These are phyloP conservation scores for Bothrops jararaca DNA, from an alignment of 2,113 vertebrate species.

Conservation along the genomic window DNA sequence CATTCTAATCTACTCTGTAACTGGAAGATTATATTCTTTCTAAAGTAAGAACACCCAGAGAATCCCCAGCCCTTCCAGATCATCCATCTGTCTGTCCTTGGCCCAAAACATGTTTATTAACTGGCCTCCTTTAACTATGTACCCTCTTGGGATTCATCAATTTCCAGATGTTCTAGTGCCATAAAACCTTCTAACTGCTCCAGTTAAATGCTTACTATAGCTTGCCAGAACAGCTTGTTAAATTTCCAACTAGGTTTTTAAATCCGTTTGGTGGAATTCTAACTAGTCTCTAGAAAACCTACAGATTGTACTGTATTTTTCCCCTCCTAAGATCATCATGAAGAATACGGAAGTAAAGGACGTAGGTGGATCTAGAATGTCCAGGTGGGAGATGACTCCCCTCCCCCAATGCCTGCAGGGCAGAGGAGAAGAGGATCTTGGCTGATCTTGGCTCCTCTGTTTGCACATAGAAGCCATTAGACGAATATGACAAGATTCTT, in stretches of 20 bases:
- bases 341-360: background rate
- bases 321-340: background rate
- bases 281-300: background rate
- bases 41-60: background rate
- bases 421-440: too few species aligned
- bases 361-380: slow-evolving; percentile 29
- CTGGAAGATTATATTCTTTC: background rate
- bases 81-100: background rate
- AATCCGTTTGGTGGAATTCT: background rate
- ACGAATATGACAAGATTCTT: slow-evolving; percentile 7
- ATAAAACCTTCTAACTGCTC: background rate
- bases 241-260: background rate
- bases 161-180: background rate
- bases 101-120: background rate
- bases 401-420: too few species aligned
- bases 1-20: background rate
- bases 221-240: background rate
- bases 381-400: too few species aligned
- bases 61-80: background rate
- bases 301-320: background rate
- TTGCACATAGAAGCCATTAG: background rate
- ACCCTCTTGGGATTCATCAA: background rate
- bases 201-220: background rate
- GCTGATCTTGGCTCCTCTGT: slow-evolving; percentile 31
- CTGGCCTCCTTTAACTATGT: background rate